Conservation (phyloP, 2,888 invertebrate species). For the Orthosia gracilis region DNA sequence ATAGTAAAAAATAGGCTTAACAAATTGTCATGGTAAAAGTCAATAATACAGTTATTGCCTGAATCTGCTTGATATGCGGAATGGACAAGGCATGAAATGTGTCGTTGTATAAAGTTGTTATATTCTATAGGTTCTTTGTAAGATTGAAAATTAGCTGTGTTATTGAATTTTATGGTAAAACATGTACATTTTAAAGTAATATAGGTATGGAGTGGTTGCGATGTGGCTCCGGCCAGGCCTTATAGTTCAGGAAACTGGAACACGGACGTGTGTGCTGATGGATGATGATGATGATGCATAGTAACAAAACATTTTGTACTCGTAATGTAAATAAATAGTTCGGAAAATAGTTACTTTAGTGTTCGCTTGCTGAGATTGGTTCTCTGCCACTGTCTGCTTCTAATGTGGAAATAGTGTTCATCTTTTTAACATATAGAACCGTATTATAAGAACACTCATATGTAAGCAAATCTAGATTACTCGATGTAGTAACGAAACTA, state of each 20-base stretch:
- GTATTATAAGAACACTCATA: background rate
- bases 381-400: conserved; percentile 68
- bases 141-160: conserved; percentile 38
- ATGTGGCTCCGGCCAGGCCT: conserved; percentile 83
- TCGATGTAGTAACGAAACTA: too few species aligned
- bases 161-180: conserved; percentile 38
- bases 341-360: conserved; percentile 65
- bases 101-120: conserved; percentile 25
- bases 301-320: conserved; percentile 77
- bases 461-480: background rate
- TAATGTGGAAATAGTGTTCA: conserved; percentile 20
- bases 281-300: conserved; percentile 46
- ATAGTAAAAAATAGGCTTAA: conserved; percentile 51
- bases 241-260: conserved; percentile 78
- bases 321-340: conserved; percentile 74
- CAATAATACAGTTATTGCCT: conserved; percentile 40
- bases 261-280: conserved; percentile 67
- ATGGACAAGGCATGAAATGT: conserved; percentile 2
- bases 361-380: conserved; percentile 71
- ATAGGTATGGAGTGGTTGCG: conserved; percentile 70
- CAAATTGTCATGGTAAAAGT: conserved; percentile 45
- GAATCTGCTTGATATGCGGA: background rate
- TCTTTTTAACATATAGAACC: background rate
- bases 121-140: conserved; percentile 33
- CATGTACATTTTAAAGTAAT: conserved; percentile 61